phyloP scores from a whole-genome alignment of 2,797 vertebrate genomes.

The Iguana delicatissima region DNA sequence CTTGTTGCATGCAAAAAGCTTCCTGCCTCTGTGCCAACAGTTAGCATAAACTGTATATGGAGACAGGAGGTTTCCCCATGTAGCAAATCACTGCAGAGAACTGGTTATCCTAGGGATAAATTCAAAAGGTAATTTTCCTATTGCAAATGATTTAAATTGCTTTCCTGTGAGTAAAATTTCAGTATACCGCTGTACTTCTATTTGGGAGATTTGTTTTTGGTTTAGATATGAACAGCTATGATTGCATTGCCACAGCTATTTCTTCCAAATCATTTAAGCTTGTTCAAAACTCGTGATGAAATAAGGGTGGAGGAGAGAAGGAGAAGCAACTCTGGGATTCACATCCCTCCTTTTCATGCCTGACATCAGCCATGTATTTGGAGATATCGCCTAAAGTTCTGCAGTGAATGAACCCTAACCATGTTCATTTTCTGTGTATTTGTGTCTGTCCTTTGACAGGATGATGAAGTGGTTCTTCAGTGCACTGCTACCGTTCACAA shows the following conservation, averaged over 20 bases:
- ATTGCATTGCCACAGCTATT: not conserved
- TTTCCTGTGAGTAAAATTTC: not conserved
- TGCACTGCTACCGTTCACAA: constrained; percentile 91
- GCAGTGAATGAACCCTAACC: constrained; percentile 1
- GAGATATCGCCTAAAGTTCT: not conserved
- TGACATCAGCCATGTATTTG: constrained; percentile 28
- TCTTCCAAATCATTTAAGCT: constrained; percentile 1
- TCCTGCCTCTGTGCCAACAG: not conserved
- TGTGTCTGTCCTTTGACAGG: constrained; percentile 76
- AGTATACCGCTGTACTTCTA: not conserved
- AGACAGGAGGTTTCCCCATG: not conserved
- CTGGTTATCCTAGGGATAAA: not conserved
- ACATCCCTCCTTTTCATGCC: not conserved
- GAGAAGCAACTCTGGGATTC: constrained; percentile 2
- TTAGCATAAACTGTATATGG: not conserved
- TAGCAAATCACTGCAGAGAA: not conserved
- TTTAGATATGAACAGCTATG: not conserved
- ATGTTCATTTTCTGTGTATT: not conserved
- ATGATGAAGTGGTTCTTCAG: constrained; percentile 96
- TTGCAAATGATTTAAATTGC: not conserved
- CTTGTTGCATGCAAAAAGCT: not conserved
- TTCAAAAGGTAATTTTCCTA: not conserved
- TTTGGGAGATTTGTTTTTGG: not conserved
- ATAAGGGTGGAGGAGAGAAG: not conserved
- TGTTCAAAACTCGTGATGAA: not conserved